Evolutionary conservation across 2,888 invertebrate genomes (phyloP).

Genomic region (Deilephila elpenor): DNA sequence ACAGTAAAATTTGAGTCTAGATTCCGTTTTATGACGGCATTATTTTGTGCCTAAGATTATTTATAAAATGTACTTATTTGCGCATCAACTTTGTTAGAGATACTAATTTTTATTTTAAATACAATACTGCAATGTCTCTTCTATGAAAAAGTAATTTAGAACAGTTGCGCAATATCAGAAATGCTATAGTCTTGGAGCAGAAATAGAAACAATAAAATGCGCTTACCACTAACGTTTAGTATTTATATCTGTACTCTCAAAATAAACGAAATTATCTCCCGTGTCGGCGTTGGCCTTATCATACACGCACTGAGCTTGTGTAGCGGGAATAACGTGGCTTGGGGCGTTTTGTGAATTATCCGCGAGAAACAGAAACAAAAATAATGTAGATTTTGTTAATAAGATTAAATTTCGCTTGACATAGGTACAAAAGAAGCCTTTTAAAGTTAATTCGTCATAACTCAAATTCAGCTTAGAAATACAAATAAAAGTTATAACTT

Average conservation of each 20-base stretch:
- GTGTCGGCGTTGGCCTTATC: constrained; percentile 36
- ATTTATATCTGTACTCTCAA: constrained; percentile 38
- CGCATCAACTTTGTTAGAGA: too few species aligned
- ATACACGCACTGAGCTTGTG: background rate
- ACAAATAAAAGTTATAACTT: background rate
- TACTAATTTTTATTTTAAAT: background rate
- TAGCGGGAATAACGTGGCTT: background rate
- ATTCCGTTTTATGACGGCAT: too few species aligned
- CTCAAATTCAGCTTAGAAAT: background rate
- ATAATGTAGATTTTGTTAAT: background rate
- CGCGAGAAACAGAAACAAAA: background rate
- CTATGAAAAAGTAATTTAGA: too few species aligned
- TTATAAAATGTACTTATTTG: too few species aligned
- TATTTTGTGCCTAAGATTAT: too few species aligned
- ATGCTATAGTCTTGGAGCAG: constrained; percentile 2
- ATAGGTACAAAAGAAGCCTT: background rate
- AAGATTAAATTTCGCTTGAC: background rate
- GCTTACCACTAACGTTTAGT: constrained; percentile 28
- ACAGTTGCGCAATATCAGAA: background rate
- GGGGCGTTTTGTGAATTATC: background rate
- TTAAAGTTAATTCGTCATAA: background rate
- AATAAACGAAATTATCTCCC: constrained; percentile 38
- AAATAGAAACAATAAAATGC: constrained; percentile 26
- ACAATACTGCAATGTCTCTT: background rate
- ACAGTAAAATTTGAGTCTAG: too few species aligned